phyloP scores from a whole-genome alignment of 2,888 invertebrate genomes.

The Cheilosia vernalis region DNA sequence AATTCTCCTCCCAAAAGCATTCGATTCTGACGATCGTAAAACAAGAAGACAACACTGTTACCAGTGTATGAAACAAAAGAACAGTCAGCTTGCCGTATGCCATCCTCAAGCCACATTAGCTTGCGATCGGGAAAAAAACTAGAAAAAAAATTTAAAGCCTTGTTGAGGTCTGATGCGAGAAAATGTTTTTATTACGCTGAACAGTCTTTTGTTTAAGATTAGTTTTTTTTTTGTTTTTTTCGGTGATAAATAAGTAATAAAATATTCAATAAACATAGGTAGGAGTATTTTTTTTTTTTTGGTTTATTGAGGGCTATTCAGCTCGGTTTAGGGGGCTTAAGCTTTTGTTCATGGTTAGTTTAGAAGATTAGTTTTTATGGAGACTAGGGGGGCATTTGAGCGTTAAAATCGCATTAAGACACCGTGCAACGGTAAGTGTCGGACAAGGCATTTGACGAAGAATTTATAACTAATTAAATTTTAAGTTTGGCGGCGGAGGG shows the following conservation, averaged over 20 bases:
- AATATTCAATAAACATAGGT: conserved; percentile 35
- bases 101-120: neutral
- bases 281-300: conserved; percentile 7
- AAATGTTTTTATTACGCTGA: conserved; percentile 67
- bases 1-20: conserved; percentile 13
- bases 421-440: conserved; percentile 46
- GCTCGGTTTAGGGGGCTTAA: conserved; percentile 18
- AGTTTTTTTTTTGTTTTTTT: conserved; percentile 47
- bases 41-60: conserved; percentile 6
- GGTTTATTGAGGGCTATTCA: conserved; percentile 26
- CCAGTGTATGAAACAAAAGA: neutral
- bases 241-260: conserved; percentile 69
- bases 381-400: conserved; percentile 32
- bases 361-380: conserved; percentile 51
- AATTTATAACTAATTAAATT: neutral
- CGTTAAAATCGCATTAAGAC: conserved; percentile 62
- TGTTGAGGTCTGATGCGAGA: conserved; percentile 45
- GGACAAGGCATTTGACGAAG: conserved; percentile 33
- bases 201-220: conserved; percentile 55
- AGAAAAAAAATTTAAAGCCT: conserved; percentile 4
- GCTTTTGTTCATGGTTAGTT: conserved; percentile 61
- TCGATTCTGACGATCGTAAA: conserved; percentile 38
- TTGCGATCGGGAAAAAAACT: conserved; percentile 8
- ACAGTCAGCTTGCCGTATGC: too few species aligned
- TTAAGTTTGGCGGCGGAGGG: too few species aligned